A percentile compares a stretch with the other conserved stretches of the same genome.
Evolutionary conservation across 1,140 invertebrate genomes (phyloP).

Genomic region (Medauroidea extradentata): DNA sequence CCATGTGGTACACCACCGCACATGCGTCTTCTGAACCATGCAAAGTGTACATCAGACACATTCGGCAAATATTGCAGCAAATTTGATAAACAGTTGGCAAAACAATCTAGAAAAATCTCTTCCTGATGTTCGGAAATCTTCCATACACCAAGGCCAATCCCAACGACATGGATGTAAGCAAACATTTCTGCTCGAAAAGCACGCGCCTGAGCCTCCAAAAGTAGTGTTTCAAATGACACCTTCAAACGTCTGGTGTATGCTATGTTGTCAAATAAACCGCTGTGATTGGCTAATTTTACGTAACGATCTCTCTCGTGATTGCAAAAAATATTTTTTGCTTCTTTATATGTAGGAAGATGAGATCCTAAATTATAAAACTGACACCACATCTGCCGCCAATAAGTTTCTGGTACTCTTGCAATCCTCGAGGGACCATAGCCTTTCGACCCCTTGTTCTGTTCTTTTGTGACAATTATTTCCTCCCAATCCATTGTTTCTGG

Average conservation of each 20-base stretch:
- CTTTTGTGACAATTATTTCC: slow-evolving; percentile 47
- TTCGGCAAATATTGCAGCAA: slow-evolving; percentile 41
- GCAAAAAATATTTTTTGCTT: slow-evolving; percentile 20
- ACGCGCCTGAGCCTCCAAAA: slow-evolving; percentile 35
- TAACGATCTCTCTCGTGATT: not conserved
- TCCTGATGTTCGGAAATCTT: slow-evolving; percentile 35
- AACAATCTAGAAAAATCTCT: slow-evolving; percentile 43
- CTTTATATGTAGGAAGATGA: slow-evolving; percentile 39
- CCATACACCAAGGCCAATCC: slow-evolving; percentile 44
- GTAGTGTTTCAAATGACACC: slow-evolving; percentile 44
- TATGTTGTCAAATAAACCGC: slow-evolving; percentile 37
- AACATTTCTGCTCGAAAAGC: not conserved
- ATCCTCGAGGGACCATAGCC: slow-evolving; percentile 37
- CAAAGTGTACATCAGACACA: slow-evolving; percentile 44
- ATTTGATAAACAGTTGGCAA: slow-evolving; percentile 39
- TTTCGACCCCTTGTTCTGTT: slow-evolving; percentile 47
- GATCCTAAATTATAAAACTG: slow-evolving; percentile 37
- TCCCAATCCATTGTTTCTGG: slow-evolving; percentile 52
- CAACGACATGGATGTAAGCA: slow-evolving; percentile 46
- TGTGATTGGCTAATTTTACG: not conserved
- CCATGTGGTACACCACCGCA: slow-evolving; percentile 28
- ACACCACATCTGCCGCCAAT: slow-evolving; percentile 38
- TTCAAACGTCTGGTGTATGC: slow-evolving; percentile 44
- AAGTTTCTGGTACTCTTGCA: too few species aligned
- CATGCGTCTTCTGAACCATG: slow-evolving; percentile 39